Base-by-base conservation (phyloP, 2,888 invertebrate genomes). In the Chymomyza procnemis region DNA sequence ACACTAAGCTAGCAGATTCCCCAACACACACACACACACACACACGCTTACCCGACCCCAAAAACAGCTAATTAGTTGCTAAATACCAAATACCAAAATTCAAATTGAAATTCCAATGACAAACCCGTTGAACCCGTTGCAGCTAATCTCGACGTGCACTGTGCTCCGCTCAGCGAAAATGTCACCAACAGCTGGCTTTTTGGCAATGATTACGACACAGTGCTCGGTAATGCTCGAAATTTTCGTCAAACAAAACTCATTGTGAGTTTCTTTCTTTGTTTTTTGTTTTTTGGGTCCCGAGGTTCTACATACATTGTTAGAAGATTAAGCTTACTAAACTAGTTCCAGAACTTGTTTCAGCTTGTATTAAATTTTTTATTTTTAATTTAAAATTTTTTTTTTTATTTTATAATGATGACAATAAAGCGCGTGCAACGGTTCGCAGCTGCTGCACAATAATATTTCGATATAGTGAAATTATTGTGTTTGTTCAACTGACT, bases 41-140 rank as follows among this genome's bases (percentile, higher is more conserved):
- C n/a, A n/a, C n/a, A n/a, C n/a, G n/a, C n/a, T n/a, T n/a, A n/a
- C 50, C 16, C 16, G 19, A 8, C 18, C 16, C n/a, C n/a, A n/a
- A 50, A 19, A 50, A 50, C 8, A n/a, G 50, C 50, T 50, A 16
- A 50, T 50, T 19, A 16, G 50, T 50, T 14, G 16, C 50, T 18
- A 50, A 50, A 50, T 18, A 50, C 48, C 18, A 18, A 48, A 47
- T 47, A 47, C 16, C 16, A 47, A 47, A n/a, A 50, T 50, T 50
- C 50, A 19, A 50, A 50, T 50, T 50, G 19, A 41, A 41, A 41
- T 80, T 78, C 80, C 75, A 71, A 73, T 61, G 61, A 78, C 78
- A 78, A 78, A 78, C 78, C 80, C 78, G 78, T 78, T 80, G 75
- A 78, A 78, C 78, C 78, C 78, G 78, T 78, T 78, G 80, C 78